A percentile compares a stretch with the other conserved stretches of the same genome.
Conservation (phyloP, 2,797 vertebrate species). For the Trachurus trachurus region DNA sequence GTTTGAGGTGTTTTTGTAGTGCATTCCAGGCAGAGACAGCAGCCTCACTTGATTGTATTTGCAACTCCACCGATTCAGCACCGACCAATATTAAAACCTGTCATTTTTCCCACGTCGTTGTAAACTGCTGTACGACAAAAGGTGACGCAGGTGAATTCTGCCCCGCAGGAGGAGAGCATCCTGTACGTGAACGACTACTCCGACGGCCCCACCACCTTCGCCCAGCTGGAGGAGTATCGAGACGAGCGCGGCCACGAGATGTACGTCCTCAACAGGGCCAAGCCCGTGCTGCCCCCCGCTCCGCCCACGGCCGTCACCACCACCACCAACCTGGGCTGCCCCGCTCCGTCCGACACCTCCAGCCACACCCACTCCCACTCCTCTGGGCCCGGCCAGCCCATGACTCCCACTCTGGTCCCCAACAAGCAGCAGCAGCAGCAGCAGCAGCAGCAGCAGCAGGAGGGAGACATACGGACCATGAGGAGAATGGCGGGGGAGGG, state of each 20-base stretch:
- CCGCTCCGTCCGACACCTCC: slow-evolving; percentile 67
- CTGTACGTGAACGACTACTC: slow-evolving; percentile 94
- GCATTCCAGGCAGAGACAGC: too few relatives aligned
- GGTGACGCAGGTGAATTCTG: slow-evolving; percentile 23
- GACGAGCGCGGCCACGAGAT: slow-evolving; percentile 92
- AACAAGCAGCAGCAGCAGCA: slow-evolving; percentile 61
- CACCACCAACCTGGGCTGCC: slow-evolving; percentile 72
- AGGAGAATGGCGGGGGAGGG: slow-evolving; percentile 86
- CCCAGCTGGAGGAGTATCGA: slow-evolving; percentile 92
- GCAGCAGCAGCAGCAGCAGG: slow-evolving; percentile 64
- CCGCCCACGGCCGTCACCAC: slow-evolving; percentile 66
- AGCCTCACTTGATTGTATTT: too few relatives aligned
- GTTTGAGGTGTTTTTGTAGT: too few relatives aligned
- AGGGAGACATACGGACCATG: slow-evolving; percentile 76
- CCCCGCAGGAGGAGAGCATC: slow-evolving; percentile 87
- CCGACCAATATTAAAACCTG: not conserved
- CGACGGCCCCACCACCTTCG: slow-evolving; percentile 92
- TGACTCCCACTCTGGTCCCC: slow-evolving; percentile 62
- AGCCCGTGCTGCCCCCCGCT: slow-evolving; percentile 82
- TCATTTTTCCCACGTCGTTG: not conserved
- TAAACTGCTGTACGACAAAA: not conserved
- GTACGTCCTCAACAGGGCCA: slow-evolving; percentile 93
- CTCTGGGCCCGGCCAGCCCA: slow-evolving; percentile 54
- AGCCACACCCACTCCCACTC: slow-evolving; percentile 71
- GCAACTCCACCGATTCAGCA: too few relatives aligned